These are phyloP conservation scores for Poecile atricapillus DNA, from an alignment of 2,113 vertebrate species.

Conservation along the genomic window DNA sequence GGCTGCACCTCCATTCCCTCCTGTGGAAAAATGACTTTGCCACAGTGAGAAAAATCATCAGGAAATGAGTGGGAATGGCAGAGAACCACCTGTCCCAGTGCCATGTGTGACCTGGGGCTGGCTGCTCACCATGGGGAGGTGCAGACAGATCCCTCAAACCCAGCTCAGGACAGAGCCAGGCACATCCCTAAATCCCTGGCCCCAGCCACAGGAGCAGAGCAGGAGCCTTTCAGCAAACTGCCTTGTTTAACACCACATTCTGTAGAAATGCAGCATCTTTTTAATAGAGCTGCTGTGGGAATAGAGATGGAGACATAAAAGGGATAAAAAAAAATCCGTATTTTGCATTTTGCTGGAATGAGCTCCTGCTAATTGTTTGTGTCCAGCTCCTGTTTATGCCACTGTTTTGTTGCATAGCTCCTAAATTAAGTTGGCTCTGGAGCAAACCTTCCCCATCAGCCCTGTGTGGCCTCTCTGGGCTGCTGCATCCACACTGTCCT, in stretches of 20 bases:
- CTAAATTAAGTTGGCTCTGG: not conserved
- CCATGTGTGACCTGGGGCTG: fast-evolving
- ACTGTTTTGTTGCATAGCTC: not conserved
- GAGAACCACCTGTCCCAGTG: not conserved
- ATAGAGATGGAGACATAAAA: not conserved
- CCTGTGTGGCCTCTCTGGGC: not conserved
- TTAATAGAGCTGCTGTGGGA: not conserved
- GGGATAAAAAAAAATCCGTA: not conserved
- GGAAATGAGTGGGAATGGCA: not conserved
- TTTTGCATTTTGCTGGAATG: not conserved
- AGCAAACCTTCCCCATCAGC: not conserved
- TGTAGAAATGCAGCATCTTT: not conserved
- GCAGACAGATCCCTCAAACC: not conserved
- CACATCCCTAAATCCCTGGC: not conserved
- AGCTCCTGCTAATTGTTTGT: not conserved
- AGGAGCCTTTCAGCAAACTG: not conserved
- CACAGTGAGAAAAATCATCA: not conserved
- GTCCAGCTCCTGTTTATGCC: not conserved
- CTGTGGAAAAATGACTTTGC: not conserved
- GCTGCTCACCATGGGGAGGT: not conserved
- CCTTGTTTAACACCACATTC: not conserved
- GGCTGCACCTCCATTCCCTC: not conserved
- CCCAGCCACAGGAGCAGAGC: not conserved
- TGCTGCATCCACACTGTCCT: not conserved
- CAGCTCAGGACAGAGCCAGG: not conserved